Evolutionary conservation across 2,113 vertebrate species (phyloP).

Genomic region (Seriola aureovittata): DNA sequence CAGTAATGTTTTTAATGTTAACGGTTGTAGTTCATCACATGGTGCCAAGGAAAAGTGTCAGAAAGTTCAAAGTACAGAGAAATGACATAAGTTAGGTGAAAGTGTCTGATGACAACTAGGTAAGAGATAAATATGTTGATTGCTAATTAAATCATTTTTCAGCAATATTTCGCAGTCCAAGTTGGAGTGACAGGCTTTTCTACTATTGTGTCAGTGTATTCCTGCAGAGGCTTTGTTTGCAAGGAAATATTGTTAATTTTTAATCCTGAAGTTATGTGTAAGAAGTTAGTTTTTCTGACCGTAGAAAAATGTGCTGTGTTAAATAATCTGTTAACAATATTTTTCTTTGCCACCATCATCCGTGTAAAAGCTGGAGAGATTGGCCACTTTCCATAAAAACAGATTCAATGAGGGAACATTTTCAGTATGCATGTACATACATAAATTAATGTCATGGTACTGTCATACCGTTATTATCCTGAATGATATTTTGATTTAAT

Average conservation of each 20-base stretch:
- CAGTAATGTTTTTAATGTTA: neutral
- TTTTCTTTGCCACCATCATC: neutral
- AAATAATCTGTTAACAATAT: neutral
- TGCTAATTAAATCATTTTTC: neutral
- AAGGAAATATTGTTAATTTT: neutral
- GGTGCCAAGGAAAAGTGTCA: neutral
- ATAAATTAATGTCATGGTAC: slow-evolving; percentile 34
- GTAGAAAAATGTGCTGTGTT: neutral
- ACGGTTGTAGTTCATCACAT: neutral
- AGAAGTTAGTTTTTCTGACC: slow-evolving; percentile 5
- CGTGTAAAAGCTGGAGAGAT: slow-evolving; percentile 1
- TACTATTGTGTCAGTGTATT: neutral
- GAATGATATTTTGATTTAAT: slow-evolving; percentile 66
- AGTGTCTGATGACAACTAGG: neutral
- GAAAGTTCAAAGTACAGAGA: neutral
- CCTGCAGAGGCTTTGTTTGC: neutral
- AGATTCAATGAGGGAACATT: slow-evolving; percentile 19
- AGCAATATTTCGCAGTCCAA: neutral
- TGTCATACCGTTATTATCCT: slow-evolving; percentile 42
- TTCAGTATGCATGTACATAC: slow-evolving; percentile 41
- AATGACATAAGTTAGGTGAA: neutral
- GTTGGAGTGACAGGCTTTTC: neutral
- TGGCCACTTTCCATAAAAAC: slow-evolving; percentile 1
- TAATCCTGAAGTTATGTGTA: neutral
- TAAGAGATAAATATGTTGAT: neutral